Percentiles rank a stretch among this genome's conserved stretches.
These are phyloP conservation scores for Agrotis segetum DNA, from an alignment of 2,888 invertebrate genomes.

Conservation along the genomic window DNA sequence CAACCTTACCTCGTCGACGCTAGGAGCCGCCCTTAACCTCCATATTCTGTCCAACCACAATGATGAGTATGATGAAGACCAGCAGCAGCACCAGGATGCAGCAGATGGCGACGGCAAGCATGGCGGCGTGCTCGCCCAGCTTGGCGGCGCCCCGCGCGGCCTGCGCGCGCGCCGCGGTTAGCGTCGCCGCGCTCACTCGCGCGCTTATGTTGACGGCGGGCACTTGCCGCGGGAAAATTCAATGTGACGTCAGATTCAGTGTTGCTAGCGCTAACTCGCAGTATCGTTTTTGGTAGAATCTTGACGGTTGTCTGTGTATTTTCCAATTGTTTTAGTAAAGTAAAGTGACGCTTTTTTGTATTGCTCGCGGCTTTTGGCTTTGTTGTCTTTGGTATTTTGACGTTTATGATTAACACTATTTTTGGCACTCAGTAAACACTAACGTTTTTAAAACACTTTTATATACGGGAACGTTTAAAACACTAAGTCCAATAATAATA, in stretches of 20 bases:
- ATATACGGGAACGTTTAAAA: constrained; percentile 15
- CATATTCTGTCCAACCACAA: constrained; percentile 95
- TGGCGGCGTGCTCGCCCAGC: constrained; percentile 91
- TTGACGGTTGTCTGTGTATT: background rate
- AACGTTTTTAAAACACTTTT: constrained; percentile 6
- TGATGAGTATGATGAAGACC: constrained; percentile 95
- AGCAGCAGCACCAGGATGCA: constrained; percentile 95
- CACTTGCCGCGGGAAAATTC: constrained; percentile 34
- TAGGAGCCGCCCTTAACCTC: constrained; percentile 91
- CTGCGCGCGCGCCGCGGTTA: constrained; percentile 79
- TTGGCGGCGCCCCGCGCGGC: constrained; percentile 84
- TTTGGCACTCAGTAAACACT: constrained; percentile 27
- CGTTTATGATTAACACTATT: background rate
- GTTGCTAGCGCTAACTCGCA: constrained; percentile 17
- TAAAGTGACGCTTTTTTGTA: background rate
- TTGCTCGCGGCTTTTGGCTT: background rate
- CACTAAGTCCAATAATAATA: constrained; percentile 11
- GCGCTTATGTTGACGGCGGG: constrained; percentile 74
- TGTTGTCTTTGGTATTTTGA: constrained; percentile 9
- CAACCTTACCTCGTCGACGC: constrained; percentile 81
- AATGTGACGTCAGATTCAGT: constrained; percentile 41
- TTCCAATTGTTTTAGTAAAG: constrained; percentile 20
- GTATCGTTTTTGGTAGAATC: constrained; percentile 13
- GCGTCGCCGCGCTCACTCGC: constrained; percentile 79
- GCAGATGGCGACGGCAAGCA: constrained; percentile 96